Evolutionary conservation across 2,888 invertebrate species (phyloP).

Genomic region (Erebia epiphron): DNA sequence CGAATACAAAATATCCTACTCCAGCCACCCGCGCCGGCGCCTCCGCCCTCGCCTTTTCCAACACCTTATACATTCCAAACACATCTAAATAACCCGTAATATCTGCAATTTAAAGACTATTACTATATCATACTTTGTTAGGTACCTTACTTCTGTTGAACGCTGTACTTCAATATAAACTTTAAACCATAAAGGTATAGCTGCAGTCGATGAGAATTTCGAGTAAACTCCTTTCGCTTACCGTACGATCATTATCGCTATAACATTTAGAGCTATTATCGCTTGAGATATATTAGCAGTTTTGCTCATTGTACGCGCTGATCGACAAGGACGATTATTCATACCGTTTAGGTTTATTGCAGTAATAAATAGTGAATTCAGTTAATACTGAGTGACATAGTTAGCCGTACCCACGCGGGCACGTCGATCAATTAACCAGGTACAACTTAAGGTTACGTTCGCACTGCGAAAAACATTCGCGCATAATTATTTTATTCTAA

Average conservation of each 20-base stretch:
- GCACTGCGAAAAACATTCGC: no score
- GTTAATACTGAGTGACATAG: slow-evolving; percentile 38
- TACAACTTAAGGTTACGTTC: background rate
- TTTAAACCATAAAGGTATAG: slow-evolving; percentile 10
- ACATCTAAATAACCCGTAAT: slow-evolving; percentile 16
- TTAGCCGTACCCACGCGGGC: slow-evolving; percentile 30
- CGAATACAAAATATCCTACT: background rate
- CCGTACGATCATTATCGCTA: background rate
- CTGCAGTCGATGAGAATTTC: slow-evolving; percentile 10
- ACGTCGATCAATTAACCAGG: slow-evolving; percentile 24
- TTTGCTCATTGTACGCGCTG: slow-evolving; percentile 9
- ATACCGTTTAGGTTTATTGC: slow-evolving; percentile 32
- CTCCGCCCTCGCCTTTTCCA: slow-evolving; percentile 30
- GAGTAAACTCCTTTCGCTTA: background rate
- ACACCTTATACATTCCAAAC: slow-evolving; percentile 8
- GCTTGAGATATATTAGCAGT: background rate
- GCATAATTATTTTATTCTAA: no score
- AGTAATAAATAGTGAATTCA: slow-evolving; percentile 37
- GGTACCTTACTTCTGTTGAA: background rate
- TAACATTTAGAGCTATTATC: background rate
- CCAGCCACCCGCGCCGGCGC: slow-evolving; percentile 32
- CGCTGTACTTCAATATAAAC: slow-evolving; percentile 4
- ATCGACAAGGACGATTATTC: slow-evolving; percentile 32
- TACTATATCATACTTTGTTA: background rate
- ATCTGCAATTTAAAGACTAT: slow-evolving; percentile 2